Evolutionary conservation across 2,888 invertebrate genomes (phyloP).

Genomic region (Lampropteryx suffumata): DNA sequence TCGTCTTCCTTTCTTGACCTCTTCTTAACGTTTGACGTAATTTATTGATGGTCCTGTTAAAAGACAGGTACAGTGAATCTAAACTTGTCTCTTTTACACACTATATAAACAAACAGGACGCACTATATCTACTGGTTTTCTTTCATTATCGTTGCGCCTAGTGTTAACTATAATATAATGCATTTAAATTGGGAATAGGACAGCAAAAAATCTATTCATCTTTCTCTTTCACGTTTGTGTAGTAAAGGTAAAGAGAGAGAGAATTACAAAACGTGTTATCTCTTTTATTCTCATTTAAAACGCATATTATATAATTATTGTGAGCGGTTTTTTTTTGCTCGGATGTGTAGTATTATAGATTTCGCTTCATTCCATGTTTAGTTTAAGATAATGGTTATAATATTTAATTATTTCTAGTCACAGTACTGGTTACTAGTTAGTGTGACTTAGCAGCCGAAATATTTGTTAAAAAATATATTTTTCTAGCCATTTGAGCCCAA

Average conservation of each 20-base stretch:
- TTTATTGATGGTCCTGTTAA: no score
- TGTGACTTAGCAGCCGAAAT: conserved; percentile 1
- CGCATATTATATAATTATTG: conserved; percentile 13
- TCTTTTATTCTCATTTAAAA: not conserved
- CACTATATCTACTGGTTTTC: conserved; percentile 4
- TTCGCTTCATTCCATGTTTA: conserved; percentile 47
- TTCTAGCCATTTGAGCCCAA: not conserved
- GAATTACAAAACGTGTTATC: not conserved
- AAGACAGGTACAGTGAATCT: no score
- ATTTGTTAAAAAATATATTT: conserved; percentile 14
- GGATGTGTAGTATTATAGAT: conserved; percentile 39
- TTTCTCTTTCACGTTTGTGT: no score
- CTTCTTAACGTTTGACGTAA: no score
- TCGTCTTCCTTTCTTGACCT: no score
- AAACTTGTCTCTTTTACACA: conserved; percentile 1
- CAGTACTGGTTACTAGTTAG: conserved; percentile 65
- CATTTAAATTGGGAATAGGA: not conserved
- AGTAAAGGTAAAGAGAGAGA: no score
- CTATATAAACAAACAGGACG: conserved; percentile 5
- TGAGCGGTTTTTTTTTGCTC: conserved; percentile 46
- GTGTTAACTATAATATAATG: conserved; percentile 7
- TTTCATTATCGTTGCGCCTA: conserved; percentile 8
- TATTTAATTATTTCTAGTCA: conserved; percentile 68
- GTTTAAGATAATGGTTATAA: conserved; percentile 27
- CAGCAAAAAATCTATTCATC: no score